Evolutionary conservation across 1,140 invertebrate species (phyloP).

Genomic region (Tetramorium simillimum): DNA sequence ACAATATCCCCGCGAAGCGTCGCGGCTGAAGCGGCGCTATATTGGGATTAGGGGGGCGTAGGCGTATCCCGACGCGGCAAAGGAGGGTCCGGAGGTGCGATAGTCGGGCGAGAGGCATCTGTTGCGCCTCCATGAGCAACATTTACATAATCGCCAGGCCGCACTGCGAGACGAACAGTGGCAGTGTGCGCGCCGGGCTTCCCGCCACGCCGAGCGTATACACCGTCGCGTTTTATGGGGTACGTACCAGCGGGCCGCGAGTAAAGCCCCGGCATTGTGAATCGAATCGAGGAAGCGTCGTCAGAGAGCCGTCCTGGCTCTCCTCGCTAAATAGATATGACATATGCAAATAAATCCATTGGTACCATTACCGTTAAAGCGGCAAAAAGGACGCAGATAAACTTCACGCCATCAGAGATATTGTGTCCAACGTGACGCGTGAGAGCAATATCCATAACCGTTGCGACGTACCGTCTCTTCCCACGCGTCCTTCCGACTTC

Average conservation of each 20-base stretch:
- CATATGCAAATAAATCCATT: slow-evolving; percentile 31
- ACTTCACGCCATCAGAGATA: slow-evolving; percentile 35
- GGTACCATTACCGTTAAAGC: slow-evolving; percentile 9
- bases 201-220: slow-evolving; percentile 46
- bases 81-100: slow-evolving; percentile 60
- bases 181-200: slow-evolving; percentile 47
- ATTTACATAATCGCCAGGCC: slow-evolving; percentile 83
- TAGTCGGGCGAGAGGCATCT: slow-evolving; percentile 79
- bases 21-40: slow-evolving; percentile 66
- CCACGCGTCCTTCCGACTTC: slow-evolving; percentile 19
- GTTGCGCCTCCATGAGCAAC: slow-evolving; percentile 84
- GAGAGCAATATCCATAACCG: slow-evolving; percentile 9
- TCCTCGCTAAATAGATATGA: slow-evolving; percentile 14
- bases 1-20: slow-evolving; percentile 78
- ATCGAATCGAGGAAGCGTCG: slow-evolving; percentile 36
- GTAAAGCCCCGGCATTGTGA: slow-evolving; percentile 64
- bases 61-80: slow-evolving; percentile 57
- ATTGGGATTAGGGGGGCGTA: slow-evolving; percentile 71
- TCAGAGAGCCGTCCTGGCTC: not conserved
- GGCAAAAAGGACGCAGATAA: not conserved
- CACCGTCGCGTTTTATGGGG: slow-evolving; percentile 26
- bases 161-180: slow-evolving; percentile 65
- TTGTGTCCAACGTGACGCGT: slow-evolving; percentile 4
- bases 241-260: slow-evolving; percentile 43
- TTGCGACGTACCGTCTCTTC: not conserved